A percentile compares a stretch with the other conserved stretches of the same genome.
Evolutionary conservation across 2,797 vertebrate genomes (phyloP).

Genomic region (Microtus obscurus): DNA sequence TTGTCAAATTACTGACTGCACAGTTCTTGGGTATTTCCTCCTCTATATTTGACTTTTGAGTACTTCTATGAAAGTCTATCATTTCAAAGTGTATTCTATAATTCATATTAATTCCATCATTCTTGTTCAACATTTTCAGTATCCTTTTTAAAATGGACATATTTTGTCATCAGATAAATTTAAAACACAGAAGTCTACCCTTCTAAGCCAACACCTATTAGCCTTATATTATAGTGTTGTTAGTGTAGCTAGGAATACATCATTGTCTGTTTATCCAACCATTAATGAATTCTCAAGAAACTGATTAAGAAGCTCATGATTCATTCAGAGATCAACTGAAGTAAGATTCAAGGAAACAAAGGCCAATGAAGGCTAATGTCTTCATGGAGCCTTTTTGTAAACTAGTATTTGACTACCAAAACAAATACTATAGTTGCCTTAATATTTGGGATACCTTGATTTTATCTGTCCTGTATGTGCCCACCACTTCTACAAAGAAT

Average conservation of each 20-base stretch:
- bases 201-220: background rate
- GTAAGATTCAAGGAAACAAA: background rate
- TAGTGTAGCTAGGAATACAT: background rate
- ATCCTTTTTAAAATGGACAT: background rate
- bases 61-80: background rate
- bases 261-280: background rate
- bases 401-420: background rate
- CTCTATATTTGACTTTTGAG: background rate
- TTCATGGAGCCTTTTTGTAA: background rate
- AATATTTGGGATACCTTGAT: background rate
- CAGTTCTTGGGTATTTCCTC: background rate
- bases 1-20: background rate
- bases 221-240: background rate
- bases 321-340: background rate
- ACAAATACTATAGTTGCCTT: background rate
- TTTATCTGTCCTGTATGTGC: background rate
- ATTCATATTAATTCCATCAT: background rate
- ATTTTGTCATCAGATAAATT: background rate
- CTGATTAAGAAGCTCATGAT: background rate
- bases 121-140: background rate
- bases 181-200: background rate
- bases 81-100: constrained; percentile 5
- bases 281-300: background rate
- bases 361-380: too few species aligned
- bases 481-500: background rate